Conservation (phyloP, 53 echinoderm and acorn worm genomes). For the Pentamera pediparva region DNA sequence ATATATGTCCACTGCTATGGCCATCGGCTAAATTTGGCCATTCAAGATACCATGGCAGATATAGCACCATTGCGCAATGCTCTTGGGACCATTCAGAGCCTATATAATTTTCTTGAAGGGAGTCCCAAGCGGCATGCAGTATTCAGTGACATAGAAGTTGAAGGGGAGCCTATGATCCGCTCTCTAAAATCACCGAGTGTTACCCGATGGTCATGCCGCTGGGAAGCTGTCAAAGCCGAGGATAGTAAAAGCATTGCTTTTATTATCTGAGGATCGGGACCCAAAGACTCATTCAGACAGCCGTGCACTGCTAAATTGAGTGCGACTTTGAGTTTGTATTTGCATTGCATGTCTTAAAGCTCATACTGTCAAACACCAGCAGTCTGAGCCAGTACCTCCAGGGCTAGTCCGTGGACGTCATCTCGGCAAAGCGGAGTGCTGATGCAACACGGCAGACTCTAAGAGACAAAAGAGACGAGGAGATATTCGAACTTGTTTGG, state of each 20-base stretch:
- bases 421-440: too few species aligned
- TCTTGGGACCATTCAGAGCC: conserved; percentile 11
- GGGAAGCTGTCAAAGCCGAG: conserved; percentile 12
- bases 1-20: conserved; percentile 26
- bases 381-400: background rate
- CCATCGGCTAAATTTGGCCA: conserved; percentile 4
- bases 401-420: background rate
- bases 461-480: too few species aligned
- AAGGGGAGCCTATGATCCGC: background rate
- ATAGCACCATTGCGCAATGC: conserved; percentile 12
- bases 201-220: conserved; percentile 13
- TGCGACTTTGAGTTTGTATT: conserved; percentile 14
- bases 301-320: background rate
- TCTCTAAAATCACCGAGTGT: conserved; percentile 21
- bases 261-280: background rate
- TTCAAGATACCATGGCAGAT: conserved; percentile 19
- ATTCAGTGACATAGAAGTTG: conserved; percentile 3
- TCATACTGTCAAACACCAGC: conserved; percentile 6
- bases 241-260: background rate
- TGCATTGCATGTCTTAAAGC: conserved; percentile 1
- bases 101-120: conserved; percentile 9
- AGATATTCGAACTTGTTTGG: too few species aligned
- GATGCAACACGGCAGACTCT: too few species aligned
- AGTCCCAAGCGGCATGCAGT: conserved; percentile 24
- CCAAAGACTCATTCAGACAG: background rate